Evolutionary conservation across 2,888 invertebrate genomes (phyloP).

Genomic region (Psococerastis gibbosa): DNA sequence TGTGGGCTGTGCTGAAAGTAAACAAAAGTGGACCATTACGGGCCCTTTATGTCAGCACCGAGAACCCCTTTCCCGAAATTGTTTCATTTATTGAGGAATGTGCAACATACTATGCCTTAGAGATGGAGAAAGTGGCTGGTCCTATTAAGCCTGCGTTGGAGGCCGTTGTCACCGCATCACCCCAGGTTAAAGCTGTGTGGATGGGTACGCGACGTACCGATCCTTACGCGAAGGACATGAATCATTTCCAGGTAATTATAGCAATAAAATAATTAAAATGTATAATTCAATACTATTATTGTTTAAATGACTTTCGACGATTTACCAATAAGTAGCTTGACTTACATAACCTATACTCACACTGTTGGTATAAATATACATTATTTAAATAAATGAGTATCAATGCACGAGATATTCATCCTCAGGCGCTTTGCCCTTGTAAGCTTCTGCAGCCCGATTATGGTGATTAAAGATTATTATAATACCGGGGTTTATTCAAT

Average conservation of each 20-base stretch:
- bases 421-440: no score
- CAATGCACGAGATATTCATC: no score
- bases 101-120: constrained; percentile 47
- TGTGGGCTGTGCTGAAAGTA: constrained; percentile 29
- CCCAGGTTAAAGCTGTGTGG: constrained; percentile 56
- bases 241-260: constrained; percentile 42
- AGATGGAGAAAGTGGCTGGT: constrained; percentile 44
- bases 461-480: no score
- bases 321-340: no score
- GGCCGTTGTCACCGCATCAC: constrained; percentile 32
- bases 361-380: no score
- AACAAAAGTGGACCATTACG: constrained; percentile 22
- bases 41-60: constrained; percentile 62
- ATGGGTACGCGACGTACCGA: constrained; percentile 87
- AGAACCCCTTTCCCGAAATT: constrained; percentile 67
- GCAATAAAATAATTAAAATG: no score
- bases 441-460: no score
- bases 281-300: no score
- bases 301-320: no score
- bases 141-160: constrained; percentile 53
- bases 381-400: no score
- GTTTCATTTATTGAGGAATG: constrained; percentile 64
- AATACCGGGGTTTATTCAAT: no score
- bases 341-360: no score
- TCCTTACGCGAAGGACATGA: constrained; percentile 51